phyloP scores from a whole-genome alignment of 2,113 vertebrate species.

The Corvus hawaiiensis region DNA sequence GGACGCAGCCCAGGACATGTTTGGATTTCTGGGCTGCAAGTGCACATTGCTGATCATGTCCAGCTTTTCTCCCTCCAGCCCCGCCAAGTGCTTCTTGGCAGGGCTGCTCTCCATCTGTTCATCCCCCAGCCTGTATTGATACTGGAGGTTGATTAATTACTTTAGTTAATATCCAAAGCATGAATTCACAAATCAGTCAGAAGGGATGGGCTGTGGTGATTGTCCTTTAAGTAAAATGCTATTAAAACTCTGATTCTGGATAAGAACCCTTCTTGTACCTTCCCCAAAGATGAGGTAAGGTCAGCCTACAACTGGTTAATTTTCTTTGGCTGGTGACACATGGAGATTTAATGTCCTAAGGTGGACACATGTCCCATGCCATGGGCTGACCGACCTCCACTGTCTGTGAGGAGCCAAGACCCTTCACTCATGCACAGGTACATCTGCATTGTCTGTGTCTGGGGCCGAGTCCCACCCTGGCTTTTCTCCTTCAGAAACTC shows the following conservation, averaged over 20 bases:
- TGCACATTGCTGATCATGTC: not conserved
- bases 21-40: not conserved
- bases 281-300: not conserved
- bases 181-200: not conserved
- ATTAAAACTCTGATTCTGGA: not conserved
- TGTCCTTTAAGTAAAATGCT: not conserved
- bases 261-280: not conserved
- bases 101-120: not conserved
- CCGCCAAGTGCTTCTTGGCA: not conserved
- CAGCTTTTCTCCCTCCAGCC: not conserved
- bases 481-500: not conserved
- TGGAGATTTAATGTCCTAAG: not conserved
- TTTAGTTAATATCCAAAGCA: not conserved
- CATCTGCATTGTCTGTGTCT: not conserved
- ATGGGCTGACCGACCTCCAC: not conserved
- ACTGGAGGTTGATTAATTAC: not conserved
- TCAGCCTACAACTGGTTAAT: not conserved
- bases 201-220: not conserved
- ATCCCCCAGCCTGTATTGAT: not conserved
- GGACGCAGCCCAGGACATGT: not conserved
- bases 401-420: not conserved
- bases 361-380: fast-evolving
- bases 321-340: not conserved
- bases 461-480: not conserved
- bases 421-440: fast-evolving